phyloP scores from a whole-genome alignment of 2,797 vertebrate species.

The Myiothlypis coronata region DNA sequence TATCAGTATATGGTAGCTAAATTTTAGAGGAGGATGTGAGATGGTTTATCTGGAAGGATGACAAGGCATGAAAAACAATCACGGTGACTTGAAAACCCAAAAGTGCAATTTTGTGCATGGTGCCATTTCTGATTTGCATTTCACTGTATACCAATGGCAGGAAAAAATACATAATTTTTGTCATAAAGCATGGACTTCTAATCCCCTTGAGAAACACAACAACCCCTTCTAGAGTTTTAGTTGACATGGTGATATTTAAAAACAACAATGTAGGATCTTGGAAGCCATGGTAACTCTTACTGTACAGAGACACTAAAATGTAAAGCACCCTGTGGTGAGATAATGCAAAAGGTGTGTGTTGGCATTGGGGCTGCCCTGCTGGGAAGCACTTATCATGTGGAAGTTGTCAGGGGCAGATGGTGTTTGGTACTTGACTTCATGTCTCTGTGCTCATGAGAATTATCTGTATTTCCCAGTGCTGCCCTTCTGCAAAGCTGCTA shows the following conservation, averaged over 20 bases:
- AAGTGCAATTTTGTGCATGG: not conserved
- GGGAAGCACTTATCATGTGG: not conserved
- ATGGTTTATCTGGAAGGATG: constrained; percentile 12
- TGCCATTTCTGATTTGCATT: not conserved
- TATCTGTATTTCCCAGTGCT: not conserved
- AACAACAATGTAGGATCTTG: not conserved
- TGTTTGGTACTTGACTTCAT: not conserved
- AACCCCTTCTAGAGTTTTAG: not conserved
- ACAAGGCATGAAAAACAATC: constrained; percentile 20
- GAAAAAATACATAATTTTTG: not conserved
- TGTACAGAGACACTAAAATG: not conserved
- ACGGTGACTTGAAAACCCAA: not conserved
- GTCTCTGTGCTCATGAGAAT: not conserved
- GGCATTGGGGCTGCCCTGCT: not conserved
- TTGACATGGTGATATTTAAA: constrained; percentile 17
- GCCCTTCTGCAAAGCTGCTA: not conserved
- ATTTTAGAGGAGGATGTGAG: constrained; percentile 32
- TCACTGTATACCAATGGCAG: not conserved
- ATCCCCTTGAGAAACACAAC: not conserved
- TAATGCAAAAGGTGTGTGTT: not conserved
- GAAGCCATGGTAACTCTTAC: constrained; percentile 14
- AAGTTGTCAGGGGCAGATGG: not conserved
- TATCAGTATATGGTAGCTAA: not conserved
- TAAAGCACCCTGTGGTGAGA: not conserved
- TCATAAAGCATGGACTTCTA: not conserved